Evolutionary conservation across 1,140 invertebrate species (phyloP), one percentile per base, ranked within the genome.

Genomic region (Drosophila bocqueti): DNA sequence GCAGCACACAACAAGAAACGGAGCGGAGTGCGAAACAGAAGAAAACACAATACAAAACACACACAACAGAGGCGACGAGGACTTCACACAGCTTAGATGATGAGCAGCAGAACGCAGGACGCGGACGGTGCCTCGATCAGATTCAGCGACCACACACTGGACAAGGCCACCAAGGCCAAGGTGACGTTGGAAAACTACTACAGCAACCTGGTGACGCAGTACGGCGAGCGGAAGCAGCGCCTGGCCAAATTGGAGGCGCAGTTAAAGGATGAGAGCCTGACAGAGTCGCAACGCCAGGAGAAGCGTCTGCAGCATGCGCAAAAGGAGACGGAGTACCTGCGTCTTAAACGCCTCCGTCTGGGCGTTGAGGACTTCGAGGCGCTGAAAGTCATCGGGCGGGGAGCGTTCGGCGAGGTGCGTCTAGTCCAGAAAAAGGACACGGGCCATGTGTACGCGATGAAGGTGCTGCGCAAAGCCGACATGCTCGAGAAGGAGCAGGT

Each of bases 401-500:
- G 99, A 62, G 99, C 99, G 31, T 99, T 99, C 93, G 99, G 99
- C 52, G 99, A 99, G 94, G 98, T 99, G 57, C 96, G 99, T 80
- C 94, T 99, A 16, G 99, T 99, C 52, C 99, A 99, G 94, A 99
- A 99, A 93, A 99, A 99, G 93, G 99, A 99, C 93, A 99, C 99
- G 10, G 99, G 99, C 29, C 99, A 99, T 94, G 98, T 99, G 26
- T 99, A 99, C 94, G 99, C 99, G 15, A 99, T 99, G 99, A 99
- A 99, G 94, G 99, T 99, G 92, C 95, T 99, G 38, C 95, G 98
- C 66, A 99, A 99, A 93, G 97, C 98, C 15, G 99, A 99, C 93
- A 99, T 99, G 99, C 94, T 99, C 50, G 98, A 99, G 93, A 99
- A 99, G 93, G 99, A 99, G 94, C 99, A 99, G 94, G 95, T 99